phyloP scores from a whole-genome alignment of 1,140 invertebrate species.

The Euwallacea similis region DNA sequence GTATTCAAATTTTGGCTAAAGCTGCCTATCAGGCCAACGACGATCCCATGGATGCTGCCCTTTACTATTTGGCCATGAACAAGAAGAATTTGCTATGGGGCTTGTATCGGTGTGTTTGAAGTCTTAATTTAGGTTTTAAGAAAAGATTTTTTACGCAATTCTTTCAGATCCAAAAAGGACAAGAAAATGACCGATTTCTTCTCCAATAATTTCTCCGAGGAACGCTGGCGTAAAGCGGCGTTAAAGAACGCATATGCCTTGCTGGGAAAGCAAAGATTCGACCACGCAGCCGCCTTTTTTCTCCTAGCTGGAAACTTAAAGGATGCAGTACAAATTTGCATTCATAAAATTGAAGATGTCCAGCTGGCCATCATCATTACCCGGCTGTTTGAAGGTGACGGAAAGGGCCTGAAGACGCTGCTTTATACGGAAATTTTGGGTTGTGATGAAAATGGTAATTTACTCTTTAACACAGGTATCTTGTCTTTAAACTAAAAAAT shows the following conservation, averaged over 20 bases:
- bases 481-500: background rate
- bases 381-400: conserved; percentile 87
- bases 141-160: background rate
- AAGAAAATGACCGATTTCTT: conserved; percentile 95
- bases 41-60: conserved; percentile 95
- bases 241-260: conserved; percentile 97
- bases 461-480: background rate
- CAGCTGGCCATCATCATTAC: conserved; percentile 95
- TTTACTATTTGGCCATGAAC: conserved; percentile 98
- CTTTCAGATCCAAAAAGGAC: conserved; percentile 74
- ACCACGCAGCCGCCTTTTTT: conserved; percentile 94
- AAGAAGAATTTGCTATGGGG: conserved; percentile 98
- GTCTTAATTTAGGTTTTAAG: conserved; percentile 9
- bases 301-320: conserved; percentile 89
- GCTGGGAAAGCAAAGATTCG: conserved; percentile 92
- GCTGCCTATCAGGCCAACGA: conserved; percentile 85
- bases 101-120: conserved; percentile 65
- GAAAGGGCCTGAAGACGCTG: conserved; percentile 72
- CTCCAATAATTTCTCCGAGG: conserved; percentile 89
- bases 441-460: conserved; percentile 64
- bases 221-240: conserved; percentile 94
- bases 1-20: conserved; percentile 94
- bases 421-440: conserved; percentile 79
- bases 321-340: conserved; percentile 86
- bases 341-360: conserved; percentile 92